Evolutionary conservation across 2,113 vertebrate species (phyloP).

Genomic region (Nymphicus hollandicus): DNA sequence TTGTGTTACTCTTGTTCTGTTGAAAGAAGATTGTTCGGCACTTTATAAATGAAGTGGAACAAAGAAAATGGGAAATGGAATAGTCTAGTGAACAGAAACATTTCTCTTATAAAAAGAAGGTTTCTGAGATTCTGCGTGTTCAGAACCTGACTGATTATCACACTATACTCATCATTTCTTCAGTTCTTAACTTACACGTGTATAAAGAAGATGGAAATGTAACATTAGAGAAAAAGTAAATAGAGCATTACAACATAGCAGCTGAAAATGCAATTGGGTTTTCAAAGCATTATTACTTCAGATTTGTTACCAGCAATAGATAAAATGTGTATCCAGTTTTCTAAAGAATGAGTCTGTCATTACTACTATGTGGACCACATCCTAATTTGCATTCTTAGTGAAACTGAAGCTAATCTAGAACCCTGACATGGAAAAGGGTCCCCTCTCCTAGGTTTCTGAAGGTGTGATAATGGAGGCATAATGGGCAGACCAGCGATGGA

Average conservation of each 20-base stretch:
- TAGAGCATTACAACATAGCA: background rate
- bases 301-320: background rate
- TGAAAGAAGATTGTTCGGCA: background rate
- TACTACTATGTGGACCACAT: background rate
- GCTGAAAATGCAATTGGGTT: background rate
- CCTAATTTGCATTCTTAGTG: background rate
- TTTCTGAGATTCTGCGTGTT: background rate
- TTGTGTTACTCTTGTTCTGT: background rate
- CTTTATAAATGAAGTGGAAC: background rate
- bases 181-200: background rate
- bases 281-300: background rate
- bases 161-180: background rate
- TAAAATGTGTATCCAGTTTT: background rate
- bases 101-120: background rate
- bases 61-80: background rate
- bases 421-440: fast-evolving
- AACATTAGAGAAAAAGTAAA: background rate
- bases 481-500: background rate
- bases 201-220: background rate
- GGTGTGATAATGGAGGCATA: background rate
- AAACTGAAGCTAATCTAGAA: background rate
- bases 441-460: background rate
- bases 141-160: background rate
- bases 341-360: background rate
- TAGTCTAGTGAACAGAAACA: background rate